Conservation (phyloP, 1,140 invertebrate species). For the Micrasema minimum region DNA sequence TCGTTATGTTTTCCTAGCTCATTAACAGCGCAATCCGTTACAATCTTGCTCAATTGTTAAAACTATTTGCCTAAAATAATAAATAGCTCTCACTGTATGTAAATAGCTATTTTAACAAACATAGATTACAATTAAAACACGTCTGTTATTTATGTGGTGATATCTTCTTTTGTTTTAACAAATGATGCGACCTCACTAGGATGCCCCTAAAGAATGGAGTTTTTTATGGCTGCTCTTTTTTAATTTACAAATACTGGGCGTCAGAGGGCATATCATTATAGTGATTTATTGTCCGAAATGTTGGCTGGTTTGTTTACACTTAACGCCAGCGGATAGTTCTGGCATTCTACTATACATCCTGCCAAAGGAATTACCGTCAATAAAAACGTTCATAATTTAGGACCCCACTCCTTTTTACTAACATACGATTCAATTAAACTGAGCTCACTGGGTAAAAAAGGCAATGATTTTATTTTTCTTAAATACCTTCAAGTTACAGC, state of each 20-base stretch:
- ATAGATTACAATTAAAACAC: too few species aligned
- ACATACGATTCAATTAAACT: too few species aligned
- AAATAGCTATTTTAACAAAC: too few species aligned
- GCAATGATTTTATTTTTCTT: too few species aligned
- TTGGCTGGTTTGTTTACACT: slow-evolving; percentile 47
- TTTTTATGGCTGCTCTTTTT: slow-evolving; percentile 30
- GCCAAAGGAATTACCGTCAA: slow-evolving; percentile 47
- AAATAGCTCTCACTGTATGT: too few species aligned
- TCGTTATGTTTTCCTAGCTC: too few species aligned
- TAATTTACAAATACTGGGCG: slow-evolving; percentile 39
- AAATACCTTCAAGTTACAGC: too few species aligned
- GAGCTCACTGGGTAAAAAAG: too few species aligned
- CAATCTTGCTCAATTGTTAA: too few species aligned
- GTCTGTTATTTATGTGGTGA: neutral
- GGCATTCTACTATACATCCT: slow-evolving; percentile 40
- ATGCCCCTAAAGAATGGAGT: slow-evolving; percentile 4
- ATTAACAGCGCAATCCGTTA: too few species aligned
- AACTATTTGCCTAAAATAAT: too few species aligned
- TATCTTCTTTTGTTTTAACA: slow-evolving; percentile 16
- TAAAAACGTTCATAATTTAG: slow-evolving; percentile 50
- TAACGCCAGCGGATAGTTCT: slow-evolving; percentile 37
- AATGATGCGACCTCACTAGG: neutral
- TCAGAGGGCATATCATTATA: slow-evolving; percentile 50
- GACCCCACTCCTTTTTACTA: neutral
- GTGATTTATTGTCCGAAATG: slow-evolving; percentile 49